phyloP scores from a whole-genome alignment of 2,888 invertebrate species.

The Heteropelma amictum region DNA sequence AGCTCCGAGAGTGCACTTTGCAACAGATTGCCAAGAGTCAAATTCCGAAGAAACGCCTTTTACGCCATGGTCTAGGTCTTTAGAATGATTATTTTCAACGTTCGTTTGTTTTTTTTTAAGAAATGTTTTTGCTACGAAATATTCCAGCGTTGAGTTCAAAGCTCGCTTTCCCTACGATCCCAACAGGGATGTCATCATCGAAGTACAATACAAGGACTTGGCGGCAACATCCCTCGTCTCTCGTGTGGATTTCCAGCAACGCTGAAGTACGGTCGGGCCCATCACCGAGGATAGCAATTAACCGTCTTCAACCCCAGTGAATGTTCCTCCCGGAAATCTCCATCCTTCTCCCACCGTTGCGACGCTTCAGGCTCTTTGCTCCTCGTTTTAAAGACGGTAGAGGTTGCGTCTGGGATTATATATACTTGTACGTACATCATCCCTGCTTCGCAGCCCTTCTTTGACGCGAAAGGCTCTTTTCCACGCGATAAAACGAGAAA shows the following conservation, averaged over 20 bases:
- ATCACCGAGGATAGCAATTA: conserved; percentile 49
- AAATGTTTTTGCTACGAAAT: no score
- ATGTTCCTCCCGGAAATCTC: background rate
- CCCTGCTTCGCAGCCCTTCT: conserved; percentile 18
- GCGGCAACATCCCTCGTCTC: conserved; percentile 13
- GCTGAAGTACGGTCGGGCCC: conserved; percentile 16
- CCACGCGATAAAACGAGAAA: conserved; percentile 3
- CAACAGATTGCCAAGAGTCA: no score
- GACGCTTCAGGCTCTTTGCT: conserved; percentile 46
- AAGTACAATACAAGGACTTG: no score
- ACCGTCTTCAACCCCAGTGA: conserved; percentile 31
- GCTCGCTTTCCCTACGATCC: background rate
- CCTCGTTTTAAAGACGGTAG: conserved; percentile 43
- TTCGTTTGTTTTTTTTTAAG: no score
- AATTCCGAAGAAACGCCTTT: no score
- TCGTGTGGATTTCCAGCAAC: conserved; percentile 39
- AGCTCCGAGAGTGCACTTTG: no score
- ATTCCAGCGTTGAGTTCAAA: background rate
- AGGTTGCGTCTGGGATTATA: conserved; percentile 15
- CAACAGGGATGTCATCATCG: no score
- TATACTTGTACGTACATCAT: background rate
- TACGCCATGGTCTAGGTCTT: no score
- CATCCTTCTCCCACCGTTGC: background rate
- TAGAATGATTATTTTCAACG: no score
- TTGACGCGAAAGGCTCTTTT: background rate